These are phyloP conservation scores for Athalia circularis DNA, from an alignment of 2,888 invertebrate species.

Conservation along the genomic window DNA sequence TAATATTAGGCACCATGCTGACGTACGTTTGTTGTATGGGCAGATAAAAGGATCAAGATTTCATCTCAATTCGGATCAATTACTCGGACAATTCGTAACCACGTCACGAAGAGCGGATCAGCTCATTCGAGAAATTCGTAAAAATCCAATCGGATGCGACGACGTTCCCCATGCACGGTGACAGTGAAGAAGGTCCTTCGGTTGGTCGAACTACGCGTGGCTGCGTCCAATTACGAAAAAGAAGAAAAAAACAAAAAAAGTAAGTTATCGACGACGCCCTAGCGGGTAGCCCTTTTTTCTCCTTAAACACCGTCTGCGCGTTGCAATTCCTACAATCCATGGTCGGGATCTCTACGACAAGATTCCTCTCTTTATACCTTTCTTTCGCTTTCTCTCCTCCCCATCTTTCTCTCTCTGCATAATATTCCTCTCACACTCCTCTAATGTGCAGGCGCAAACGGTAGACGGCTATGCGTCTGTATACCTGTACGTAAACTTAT, in stretches of 20 bases:
- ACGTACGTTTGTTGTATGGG: slow-evolving; percentile 9
- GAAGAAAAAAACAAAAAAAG: background rate
- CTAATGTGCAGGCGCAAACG: background rate
- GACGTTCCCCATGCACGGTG: background rate
- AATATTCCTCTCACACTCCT: too few relatives aligned
- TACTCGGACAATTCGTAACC: slow-evolving; percentile 27
- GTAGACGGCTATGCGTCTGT: too few relatives aligned
- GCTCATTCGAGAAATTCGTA: slow-evolving; percentile 36
- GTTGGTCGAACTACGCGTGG: slow-evolving; percentile 3
- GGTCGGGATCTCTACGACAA: background rate
- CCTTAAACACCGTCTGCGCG: background rate
- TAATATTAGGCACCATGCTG: slow-evolving; percentile 1
- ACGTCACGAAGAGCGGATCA: slow-evolving; percentile 21
- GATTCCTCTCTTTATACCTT: background rate
- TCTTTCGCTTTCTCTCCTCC: too few relatives aligned
- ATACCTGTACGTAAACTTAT: background rate
- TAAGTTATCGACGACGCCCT: background rate
- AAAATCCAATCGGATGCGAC: slow-evolving; percentile 30
- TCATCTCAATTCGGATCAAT: slow-evolving; percentile 35
- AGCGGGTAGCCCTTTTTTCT: background rate
- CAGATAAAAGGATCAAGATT: slow-evolving; percentile 20
- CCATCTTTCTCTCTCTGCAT: background rate
- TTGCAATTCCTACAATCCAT: slow-evolving; percentile 1
- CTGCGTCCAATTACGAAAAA: slow-evolving; percentile 18
- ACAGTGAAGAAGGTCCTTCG: slow-evolving; percentile 29